Percentiles rank a stretch among this genome's conserved stretches.
These are phyloP conservation scores for Muschampia plurimacula DNA, from an alignment of 2,888 invertebrate species.

Conservation along the genomic window DNA sequence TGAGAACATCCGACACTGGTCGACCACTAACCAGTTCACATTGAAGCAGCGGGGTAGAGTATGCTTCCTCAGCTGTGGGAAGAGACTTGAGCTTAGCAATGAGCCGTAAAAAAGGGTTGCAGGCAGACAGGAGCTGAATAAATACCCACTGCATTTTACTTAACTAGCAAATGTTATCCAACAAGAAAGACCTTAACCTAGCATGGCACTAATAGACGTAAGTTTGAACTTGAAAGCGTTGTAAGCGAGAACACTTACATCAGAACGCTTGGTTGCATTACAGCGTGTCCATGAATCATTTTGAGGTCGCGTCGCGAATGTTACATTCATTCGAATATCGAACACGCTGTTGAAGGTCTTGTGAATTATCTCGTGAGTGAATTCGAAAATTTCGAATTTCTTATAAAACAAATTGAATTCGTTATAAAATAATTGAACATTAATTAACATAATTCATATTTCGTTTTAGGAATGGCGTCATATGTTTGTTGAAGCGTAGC, in stretches of 20 bases:
- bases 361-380: not conserved
- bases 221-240: slow-evolving; percentile 11
- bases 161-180: not conserved
- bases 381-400: not conserved
- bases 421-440: too few species aligned
- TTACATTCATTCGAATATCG: slow-evolving; percentile 5
- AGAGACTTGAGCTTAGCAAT: too few species aligned
- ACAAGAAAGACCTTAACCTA: slow-evolving; percentile 8
- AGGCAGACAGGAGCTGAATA: too few species aligned
- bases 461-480: too few species aligned
- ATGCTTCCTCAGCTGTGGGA: too few species aligned
- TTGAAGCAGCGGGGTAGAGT: too few species aligned
- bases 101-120: too few species aligned
- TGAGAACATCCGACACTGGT: too few species aligned
- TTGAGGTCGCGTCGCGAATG: slow-evolving; percentile 4
- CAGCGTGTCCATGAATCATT: not conserved
- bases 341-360: slow-evolving; percentile 11
- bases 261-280: not conserved
- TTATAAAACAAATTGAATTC: too few species aligned
- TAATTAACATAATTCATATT: too few species aligned
- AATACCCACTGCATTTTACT: not conserved
- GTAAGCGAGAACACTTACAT: not conserved
- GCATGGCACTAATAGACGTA: not conserved
- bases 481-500: too few species aligned
- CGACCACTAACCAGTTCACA: too few species aligned